Evolutionary conservation across 2,797 vertebrate species (phyloP), one percentile per base, ranked within the genome.

Genomic region (Thalassophryne amazonica): DNA sequence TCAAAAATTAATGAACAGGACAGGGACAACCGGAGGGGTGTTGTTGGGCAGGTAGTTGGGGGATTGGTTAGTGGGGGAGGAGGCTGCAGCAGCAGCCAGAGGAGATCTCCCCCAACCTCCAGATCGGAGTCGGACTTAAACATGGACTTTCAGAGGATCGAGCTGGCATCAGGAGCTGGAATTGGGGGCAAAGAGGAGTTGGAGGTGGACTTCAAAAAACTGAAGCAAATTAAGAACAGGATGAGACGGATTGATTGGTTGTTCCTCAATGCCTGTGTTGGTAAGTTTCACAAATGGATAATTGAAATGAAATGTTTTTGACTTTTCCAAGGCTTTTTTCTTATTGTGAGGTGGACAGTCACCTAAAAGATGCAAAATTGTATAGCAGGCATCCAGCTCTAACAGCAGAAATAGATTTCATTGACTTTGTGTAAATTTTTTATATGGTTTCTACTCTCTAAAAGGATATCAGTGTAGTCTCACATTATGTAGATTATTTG

Each of bases 171-270:
- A 1, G 96, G 95, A 46, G 95, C 88, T 10, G 83, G 95, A n/a
- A 91, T 95, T 36, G 93, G 95, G 52, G 95, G 90, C 78, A 93
- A 94, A 85, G 96, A 98, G 60, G 95, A 96, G 58, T 91, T 95
- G 8, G 94, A 98, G 84, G 92, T 96, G 49, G 97, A 99, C 89
- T 98, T 98, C 81, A 99, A 99, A 91, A 98, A 95, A 61, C 84
- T 98, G 75, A 99, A 99, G 82, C 97, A 99, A 83, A 98, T 99
- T 72, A 98, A 96, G 86, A 99, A 99, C 71, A 89, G 97, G 73
- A 98, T 99, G 96, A 95, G 96, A 81, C 93, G 96, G 88, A 95
- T 93, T 4, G 97, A 99, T 77, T 99, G 97, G 97, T 90, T 98
- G 4, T 99, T 99, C 73, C 93, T 99, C 60, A 99, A 95, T 66